Percentiles rank a stretch among this genome's conserved stretches.
phyloP scores from a whole-genome alignment of 2,113 vertebrate genomes.

The Coturnix japonica region DNA sequence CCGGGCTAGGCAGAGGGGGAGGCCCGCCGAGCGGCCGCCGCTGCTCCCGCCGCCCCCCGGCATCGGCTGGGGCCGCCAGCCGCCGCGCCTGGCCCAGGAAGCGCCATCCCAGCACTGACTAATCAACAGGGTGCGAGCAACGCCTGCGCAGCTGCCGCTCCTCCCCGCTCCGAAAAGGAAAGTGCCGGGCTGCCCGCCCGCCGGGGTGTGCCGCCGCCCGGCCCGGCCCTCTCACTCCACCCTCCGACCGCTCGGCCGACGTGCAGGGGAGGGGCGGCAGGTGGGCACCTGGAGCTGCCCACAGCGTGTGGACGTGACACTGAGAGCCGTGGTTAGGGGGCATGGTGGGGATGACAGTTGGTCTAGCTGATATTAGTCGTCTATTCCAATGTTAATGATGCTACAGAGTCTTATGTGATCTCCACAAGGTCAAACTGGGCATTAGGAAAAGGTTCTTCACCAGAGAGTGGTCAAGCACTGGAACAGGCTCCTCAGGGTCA shows the following conservation, averaged over 20 bases:
- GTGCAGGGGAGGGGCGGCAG: not conserved
- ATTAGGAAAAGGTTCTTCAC: not conserved
- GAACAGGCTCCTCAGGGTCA: not conserved
- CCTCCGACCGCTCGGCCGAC: constrained; percentile 67
- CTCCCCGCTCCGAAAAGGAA: constrained; percentile 62
- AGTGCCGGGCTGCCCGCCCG: constrained; percentile 33
- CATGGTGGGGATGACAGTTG: too few species aligned
- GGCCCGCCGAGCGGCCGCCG: not conserved
- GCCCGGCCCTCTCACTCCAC: constrained; percentile 76
- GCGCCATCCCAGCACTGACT: constrained; percentile 82
- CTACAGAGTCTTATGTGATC: not conserved
- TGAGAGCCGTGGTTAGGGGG: too few species aligned
- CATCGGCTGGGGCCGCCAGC: constrained; percentile 67
- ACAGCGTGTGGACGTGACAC: too few species aligned
- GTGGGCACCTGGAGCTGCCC: not conserved
- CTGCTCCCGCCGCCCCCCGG: constrained; percentile 58
- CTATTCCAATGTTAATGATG: too few species aligned
- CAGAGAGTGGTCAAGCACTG: not conserved
- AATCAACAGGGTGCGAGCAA: constrained; percentile 79
- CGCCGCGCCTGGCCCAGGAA: constrained; percentile 78
- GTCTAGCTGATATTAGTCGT: too few species aligned
- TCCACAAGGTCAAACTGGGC: not conserved
- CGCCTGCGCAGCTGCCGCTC: constrained; percentile 80
- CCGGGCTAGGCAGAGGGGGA: constrained; percentile 32
- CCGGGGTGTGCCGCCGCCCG: not conserved